Evolutionary conservation across 1,140 invertebrate genomes (phyloP).

Genomic region (Aphaenogaster ashmeadi): DNA sequence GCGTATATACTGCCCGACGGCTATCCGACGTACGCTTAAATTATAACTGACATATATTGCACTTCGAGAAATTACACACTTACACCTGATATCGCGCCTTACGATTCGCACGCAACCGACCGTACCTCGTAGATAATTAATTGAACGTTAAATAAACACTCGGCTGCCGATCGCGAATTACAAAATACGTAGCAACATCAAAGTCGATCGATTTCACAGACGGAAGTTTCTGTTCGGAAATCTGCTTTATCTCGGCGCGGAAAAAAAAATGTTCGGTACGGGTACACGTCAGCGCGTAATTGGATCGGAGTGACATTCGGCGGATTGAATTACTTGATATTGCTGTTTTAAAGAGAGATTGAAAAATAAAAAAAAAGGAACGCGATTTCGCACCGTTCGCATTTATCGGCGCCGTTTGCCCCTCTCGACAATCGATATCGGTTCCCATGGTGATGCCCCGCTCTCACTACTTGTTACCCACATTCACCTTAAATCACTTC

Average conservation of each 20-base stretch:
- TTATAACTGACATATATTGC: neutral
- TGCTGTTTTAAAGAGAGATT: constrained; percentile 68
- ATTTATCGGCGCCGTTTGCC: constrained; percentile 71
- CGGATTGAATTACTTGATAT: constrained; percentile 70
- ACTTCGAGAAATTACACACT: neutral
- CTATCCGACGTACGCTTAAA: neutral
- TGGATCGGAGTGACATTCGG: constrained; percentile 55
- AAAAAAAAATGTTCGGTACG: constrained; percentile 55
- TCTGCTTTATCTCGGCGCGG: constrained; percentile 46
- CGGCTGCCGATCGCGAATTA: neutral
- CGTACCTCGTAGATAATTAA: constrained; percentile 1
- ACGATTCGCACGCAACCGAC: neutral
- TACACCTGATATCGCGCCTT: neutral
- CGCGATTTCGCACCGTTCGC: constrained; percentile 69
- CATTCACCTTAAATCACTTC: constrained; percentile 81
- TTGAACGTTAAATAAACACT: constrained; percentile 8
- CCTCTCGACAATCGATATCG: constrained; percentile 83
- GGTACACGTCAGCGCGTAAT: constrained; percentile 47
- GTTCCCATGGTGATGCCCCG: constrained; percentile 85
- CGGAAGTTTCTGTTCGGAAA: constrained; percentile 32
- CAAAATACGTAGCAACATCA: constrained; percentile 34
- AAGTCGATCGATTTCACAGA: constrained; percentile 11
- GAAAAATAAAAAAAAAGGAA: constrained; percentile 69
- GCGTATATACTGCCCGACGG: neutral
- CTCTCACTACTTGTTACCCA: constrained; percentile 82